Evolutionary conservation across 2,888 invertebrate genomes (phyloP).

Genomic region (Antheraea yamamai): DNA sequence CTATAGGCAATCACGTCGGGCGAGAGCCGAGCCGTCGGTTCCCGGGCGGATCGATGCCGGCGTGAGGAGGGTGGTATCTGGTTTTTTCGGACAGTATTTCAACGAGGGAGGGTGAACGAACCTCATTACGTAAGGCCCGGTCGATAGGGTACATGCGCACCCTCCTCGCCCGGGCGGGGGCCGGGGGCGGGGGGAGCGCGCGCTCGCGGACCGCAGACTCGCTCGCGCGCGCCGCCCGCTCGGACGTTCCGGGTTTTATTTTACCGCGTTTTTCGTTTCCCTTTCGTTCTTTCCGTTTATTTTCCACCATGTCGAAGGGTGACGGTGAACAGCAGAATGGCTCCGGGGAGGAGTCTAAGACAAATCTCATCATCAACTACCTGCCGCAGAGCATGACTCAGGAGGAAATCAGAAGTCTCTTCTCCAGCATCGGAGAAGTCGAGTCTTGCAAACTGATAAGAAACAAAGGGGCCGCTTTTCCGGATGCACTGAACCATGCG

Average conservation of each 20-base stretch:
- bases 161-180: constrained; percentile 28
- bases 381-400: constrained; percentile 99
- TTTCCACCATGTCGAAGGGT: constrained; percentile 91
- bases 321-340: constrained; percentile 93
- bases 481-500: constrained; percentile 84
- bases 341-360: constrained; percentile 96
- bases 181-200: constrained; percentile 25
- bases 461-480: constrained; percentile 96
- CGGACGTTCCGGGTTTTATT: constrained; percentile 79
- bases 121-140: constrained; percentile 75
- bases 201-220: constrained; percentile 37
- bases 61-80: constrained; percentile 67
- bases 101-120: constrained; percentile 78
- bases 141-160: constrained; percentile 70
- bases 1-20: neutral
- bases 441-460: constrained; percentile 99
- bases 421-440: constrained; percentile 99
- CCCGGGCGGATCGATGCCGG: constrained; percentile 64
- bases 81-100: constrained; percentile 82
- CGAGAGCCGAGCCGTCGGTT: constrained; percentile 36
- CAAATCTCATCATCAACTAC: constrained; percentile 99
- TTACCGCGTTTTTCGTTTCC: constrained; percentile 82
- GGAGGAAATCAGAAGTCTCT: constrained; percentile 98
- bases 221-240: constrained; percentile 75
- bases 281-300: constrained; percentile 83